phyloP scores from a whole-genome alignment of 2,113 vertebrate genomes.

The Oreochromis aureus region DNA sequence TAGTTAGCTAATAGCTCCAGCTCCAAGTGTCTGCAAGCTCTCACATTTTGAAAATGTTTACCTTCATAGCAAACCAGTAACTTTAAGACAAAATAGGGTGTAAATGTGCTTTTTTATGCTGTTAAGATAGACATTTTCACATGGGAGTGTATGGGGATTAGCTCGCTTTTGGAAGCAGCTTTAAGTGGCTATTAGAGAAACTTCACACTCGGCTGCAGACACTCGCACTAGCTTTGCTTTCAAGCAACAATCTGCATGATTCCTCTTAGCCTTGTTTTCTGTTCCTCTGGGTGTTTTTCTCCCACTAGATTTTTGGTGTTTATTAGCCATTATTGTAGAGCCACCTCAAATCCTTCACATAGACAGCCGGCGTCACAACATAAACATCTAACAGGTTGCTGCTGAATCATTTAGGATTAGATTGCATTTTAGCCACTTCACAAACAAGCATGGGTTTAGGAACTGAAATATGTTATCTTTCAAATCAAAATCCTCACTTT shows the following conservation, averaged over 20 bases:
- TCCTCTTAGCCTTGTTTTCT: not conserved
- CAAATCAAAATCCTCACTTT: not conserved
- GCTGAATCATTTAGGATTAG: not conserved
- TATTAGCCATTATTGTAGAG: not conserved
- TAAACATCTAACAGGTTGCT: not conserved
- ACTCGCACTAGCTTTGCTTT: not conserved
- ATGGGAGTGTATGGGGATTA: not conserved
- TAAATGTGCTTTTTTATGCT: not conserved
- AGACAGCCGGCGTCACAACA: rapidly evolving
- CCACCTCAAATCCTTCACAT: not conserved
- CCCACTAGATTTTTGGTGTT: not conserved
- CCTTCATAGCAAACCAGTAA: not conserved
- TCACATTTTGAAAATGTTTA: not conserved
- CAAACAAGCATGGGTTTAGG: not conserved
- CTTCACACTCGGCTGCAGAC: not conserved
- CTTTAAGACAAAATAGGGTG: not conserved
- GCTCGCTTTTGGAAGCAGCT: not conserved
- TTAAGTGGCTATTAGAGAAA: not conserved
- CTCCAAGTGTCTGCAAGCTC: not conserved
- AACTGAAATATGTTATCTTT: not conserved
- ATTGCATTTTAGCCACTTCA: not conserved
- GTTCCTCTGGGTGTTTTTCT: not conserved
- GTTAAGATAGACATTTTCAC: not conserved
- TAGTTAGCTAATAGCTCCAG: not conserved
- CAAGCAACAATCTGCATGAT: not conserved